Conservation (phyloP, 2,797 vertebrate species). For the Zalophus californianus region DNA sequence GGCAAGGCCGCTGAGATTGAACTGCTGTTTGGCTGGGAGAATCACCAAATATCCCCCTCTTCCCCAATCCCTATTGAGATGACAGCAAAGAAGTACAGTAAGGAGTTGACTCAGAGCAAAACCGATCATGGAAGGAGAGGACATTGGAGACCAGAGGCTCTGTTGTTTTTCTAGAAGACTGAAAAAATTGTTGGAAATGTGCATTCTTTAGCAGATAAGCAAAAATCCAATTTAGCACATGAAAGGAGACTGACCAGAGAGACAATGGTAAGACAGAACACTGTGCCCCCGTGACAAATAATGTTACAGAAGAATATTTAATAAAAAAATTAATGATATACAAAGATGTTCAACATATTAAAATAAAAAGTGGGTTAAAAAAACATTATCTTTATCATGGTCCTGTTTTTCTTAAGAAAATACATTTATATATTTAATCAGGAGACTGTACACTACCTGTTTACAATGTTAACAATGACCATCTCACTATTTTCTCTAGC, state of each 20-base stretch:
- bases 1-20: not conserved
- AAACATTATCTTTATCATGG: not conserved
- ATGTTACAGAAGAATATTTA: not conserved
- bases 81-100: not conserved
- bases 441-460: not conserved
- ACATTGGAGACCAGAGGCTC: not conserved
- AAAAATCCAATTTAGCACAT: not conserved
- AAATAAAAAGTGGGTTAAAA: not conserved
- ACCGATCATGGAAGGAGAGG: not conserved
- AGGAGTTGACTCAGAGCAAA: not conserved
- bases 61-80: not conserved
- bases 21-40: not conserved
- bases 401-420: slow-evolving; percentile 5
- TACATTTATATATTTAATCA: not conserved
- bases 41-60: not conserved
- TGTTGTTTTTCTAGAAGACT: slow-evolving; percentile 20
- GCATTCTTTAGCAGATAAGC: not conserved
- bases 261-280: not conserved
- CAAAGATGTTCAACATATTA: not conserved
- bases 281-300: not conserved
- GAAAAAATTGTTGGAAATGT: not conserved
- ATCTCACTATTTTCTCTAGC: not conserved
- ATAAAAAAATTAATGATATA: not conserved
- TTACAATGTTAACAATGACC: not conserved
- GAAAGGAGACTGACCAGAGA: not conserved